These are phyloP conservation scores for Typhlichthys subterraneus DNA, from an alignment of 2,797 vertebrate genomes.

Conservation along the genomic window DNA sequence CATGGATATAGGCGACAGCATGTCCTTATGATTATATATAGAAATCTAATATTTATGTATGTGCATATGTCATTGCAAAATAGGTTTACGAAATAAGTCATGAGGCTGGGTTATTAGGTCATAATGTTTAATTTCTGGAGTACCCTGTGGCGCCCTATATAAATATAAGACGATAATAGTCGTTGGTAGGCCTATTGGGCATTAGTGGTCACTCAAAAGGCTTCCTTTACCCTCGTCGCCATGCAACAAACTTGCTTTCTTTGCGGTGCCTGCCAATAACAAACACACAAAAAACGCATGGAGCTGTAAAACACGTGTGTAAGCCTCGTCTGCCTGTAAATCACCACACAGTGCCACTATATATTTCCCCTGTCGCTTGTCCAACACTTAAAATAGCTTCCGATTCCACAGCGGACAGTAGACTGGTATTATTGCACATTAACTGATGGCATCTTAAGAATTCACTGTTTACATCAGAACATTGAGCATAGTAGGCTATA, in stretches of 20 bases:
- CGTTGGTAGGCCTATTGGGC: constrained; percentile 6
- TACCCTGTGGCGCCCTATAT: neutral
- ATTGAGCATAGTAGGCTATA: too few relatives aligned
- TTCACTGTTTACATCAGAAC: too few relatives aligned
- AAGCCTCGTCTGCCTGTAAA: constrained; percentile 50
- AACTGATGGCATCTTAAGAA: neutral
- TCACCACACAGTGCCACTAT: constrained; percentile 53
- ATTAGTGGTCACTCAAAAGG: constrained; percentile 17
- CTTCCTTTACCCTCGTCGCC: neutral
- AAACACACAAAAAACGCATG: constrained; percentile 32
- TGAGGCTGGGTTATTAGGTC: neutral
- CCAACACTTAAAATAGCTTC: constrained; percentile 65
- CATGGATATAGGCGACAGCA: too few relatives aligned
- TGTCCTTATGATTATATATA: too few relatives aligned
- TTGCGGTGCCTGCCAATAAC: constrained; percentile 38
- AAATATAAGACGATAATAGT: neutral
- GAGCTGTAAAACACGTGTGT: constrained; percentile 37
- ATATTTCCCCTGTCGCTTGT: constrained; percentile 60
- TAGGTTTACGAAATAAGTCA: neutral
- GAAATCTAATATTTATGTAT: too few relatives aligned
- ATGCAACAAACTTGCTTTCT: constrained; percentile 53
- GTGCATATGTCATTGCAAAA: too few relatives aligned
- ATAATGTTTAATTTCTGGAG: neutral
- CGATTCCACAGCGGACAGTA: constrained; percentile 33
- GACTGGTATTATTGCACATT: constrained; percentile 48